These are phyloP conservation scores for Drosophila suboccidentalis DNA, from an alignment of 2,888 invertebrate genomes.

Conservation along the genomic window DNA sequence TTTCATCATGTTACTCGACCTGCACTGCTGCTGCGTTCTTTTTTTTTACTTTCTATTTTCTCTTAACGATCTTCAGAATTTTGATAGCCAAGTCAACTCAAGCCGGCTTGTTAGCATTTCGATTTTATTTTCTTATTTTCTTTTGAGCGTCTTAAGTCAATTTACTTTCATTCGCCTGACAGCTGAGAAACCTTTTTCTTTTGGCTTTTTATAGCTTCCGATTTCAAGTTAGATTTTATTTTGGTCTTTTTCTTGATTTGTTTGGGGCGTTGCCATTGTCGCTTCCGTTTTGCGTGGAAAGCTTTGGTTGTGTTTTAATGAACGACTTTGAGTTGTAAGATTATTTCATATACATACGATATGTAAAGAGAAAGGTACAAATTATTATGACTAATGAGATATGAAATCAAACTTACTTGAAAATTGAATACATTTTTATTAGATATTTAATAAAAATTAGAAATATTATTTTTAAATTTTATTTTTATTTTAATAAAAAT, in stretches of 20 bases:
- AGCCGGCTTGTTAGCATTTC: conserved; percentile 48
- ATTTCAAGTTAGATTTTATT: conserved; percentile 37
- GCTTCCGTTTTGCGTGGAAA: conserved; percentile 59
- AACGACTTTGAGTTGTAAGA: conserved; percentile 6
- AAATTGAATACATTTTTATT: too few species aligned
- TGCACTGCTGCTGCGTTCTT: conserved; percentile 42
- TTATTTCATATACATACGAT: neutral
- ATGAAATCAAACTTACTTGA: neutral
- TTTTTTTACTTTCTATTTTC: conserved; percentile 78
- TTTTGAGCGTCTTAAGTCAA: conserved; percentile 45
- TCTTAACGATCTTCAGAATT: conserved; percentile 63
- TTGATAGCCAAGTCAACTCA: conserved; percentile 27
- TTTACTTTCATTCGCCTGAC: conserved; percentile 68
- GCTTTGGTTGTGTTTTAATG: conserved; percentile 8
- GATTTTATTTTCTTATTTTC: conserved; percentile 42
- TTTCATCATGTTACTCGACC: conserved; percentile 37
- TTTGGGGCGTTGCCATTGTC: conserved; percentile 44
- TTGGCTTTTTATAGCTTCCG: conserved; percentile 49
- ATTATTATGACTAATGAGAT: conserved; percentile 15
- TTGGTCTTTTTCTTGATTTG: conserved; percentile 25
- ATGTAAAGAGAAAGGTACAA: conserved; percentile 29
- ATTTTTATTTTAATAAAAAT: too few species aligned
- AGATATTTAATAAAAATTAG: too few species aligned
- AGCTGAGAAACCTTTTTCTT: conserved; percentile 25
- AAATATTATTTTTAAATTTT: too few species aligned